phyloP scores from a whole-genome alignment of 1,140 invertebrate species.

The Carposina sasakii region DNA sequence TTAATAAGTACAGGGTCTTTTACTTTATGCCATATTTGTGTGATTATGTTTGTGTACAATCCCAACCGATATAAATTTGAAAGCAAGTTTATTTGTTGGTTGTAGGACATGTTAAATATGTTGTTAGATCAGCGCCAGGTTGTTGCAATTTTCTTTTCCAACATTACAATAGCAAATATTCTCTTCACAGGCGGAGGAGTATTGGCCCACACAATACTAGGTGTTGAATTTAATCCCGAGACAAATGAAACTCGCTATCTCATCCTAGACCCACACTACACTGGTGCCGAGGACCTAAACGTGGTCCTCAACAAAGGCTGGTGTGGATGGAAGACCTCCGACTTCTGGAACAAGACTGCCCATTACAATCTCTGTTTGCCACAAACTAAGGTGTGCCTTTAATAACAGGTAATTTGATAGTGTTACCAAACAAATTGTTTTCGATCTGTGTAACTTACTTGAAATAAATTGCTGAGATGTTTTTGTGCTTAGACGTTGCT shows the following conservation, averaged over 20 bases:
- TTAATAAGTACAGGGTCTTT: background rate
- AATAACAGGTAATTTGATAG: too few species aligned
- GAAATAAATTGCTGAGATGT: too few species aligned
- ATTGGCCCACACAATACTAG: conserved; percentile 97
- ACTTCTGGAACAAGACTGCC: conserved; percentile 93
- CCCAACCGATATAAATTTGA: too few species aligned
- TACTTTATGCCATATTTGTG: background rate
- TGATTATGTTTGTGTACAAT: too few species aligned
- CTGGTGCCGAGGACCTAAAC: conserved; percentile 83
- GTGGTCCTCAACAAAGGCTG: conserved; percentile 87
- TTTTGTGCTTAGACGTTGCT: too few species aligned
- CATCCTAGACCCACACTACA: conserved; percentile 98
- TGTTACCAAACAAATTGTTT: too few species aligned
- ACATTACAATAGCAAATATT: conserved; percentile 5
- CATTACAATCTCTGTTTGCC: conserved; percentile 98
- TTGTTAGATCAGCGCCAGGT: background rate
- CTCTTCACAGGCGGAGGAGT: conserved; percentile 89
- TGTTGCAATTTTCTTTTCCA: too few species aligned
- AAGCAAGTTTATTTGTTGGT: background rate
- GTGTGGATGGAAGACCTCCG: conserved; percentile 93
- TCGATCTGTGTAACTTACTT: too few species aligned
- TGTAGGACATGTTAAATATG: background rate
- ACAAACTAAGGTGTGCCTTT: conserved; percentile 75
- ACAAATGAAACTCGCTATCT: conserved; percentile 89
- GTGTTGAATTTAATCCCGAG: conserved; percentile 88